These are phyloP conservation scores for Dinoponera quadriceps DNA, from an alignment of 1,140 invertebrate genomes.

Conservation along the genomic window DNA sequence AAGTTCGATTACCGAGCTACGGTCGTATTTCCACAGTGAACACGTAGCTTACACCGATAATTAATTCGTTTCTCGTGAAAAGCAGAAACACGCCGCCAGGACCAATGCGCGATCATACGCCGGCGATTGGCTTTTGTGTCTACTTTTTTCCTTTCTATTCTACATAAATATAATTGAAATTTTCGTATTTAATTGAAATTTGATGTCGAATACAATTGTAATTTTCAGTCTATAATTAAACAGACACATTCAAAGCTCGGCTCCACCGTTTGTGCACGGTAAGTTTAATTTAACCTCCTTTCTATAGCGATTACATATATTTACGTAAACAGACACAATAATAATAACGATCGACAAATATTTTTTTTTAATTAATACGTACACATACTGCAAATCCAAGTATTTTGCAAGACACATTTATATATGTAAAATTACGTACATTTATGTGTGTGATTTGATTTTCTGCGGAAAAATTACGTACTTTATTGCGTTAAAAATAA, in stretches of 20 bases:
- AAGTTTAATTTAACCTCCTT: neutral
- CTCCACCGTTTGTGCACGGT: neutral
- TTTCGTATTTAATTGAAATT: too few relatives aligned
- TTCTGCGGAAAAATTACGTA: too few relatives aligned
- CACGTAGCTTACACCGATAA: constrained; percentile 25
- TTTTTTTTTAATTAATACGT: too few relatives aligned
- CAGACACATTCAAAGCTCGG: neutral
- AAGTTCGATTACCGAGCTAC: constrained; percentile 43
- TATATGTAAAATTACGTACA: too few relatives aligned
- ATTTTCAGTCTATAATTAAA: neutral
- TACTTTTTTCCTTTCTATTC: neutral
- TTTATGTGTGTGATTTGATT: too few relatives aligned
- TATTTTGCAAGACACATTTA: too few relatives aligned
- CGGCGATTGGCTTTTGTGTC: neutral
- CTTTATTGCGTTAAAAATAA: too few relatives aligned
- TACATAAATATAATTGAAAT: neutral
- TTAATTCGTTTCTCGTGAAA: constrained; percentile 45
- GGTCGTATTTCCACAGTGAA: constrained; percentile 32
- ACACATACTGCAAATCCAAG: too few relatives aligned
- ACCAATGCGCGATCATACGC: neutral
- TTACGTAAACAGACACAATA: too few relatives aligned
- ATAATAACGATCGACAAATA: too few relatives aligned
- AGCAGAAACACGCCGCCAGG: neutral
- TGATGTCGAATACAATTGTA: neutral
- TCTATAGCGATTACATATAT: too few relatives aligned